Base-by-base conservation (phyloP, 1,140 invertebrate genomes). In the Heliconius hewitsoni region DNA sequence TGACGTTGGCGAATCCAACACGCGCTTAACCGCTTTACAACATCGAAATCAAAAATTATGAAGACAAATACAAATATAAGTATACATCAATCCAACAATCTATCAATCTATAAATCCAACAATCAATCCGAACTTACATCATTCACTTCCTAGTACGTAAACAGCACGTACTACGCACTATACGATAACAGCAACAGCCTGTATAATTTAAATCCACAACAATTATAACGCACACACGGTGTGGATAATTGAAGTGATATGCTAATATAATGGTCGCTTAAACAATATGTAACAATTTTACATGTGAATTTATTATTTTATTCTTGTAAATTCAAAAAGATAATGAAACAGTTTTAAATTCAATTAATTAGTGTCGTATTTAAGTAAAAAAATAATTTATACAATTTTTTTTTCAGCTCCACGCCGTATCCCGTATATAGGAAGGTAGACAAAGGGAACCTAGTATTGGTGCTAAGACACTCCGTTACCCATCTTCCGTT, bases 131-230 rank as follows among this genome's bases (percentile, higher is more conserved):
- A 13, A 27, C 57, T 84, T 81, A 84, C 83, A 81, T 82, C 74
- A 82, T 39, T 81, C 57, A 71, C 71, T 81, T 81, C 82, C 80
- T 81, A 70, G 72, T 73, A 50, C 66, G 77, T 78, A 78, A 82
- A 82, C 79, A 82, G 75, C 42, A 74, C 73, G 6, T 37, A 37
- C 34, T 6, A 23, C 23, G 23, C 6, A 34, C 34, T 6, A 37
- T 80, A 75, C 39, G 73, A 76, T 80, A 66, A 77, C 71, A 34
- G 81, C 74, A 85, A 83, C 77, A 84, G 78, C 52, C 42, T 84
- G 84, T 85, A 84, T 86, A 85, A 85, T 84, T 80, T 81, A 77
- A 87, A 86, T 86, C 80, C 74, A 86, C 81, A 81, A 86, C 81
- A 81, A 82, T 85, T 82, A 86, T 78, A 79, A 81, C 81, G 80